Base-by-base conservation (phyloP, 2,888 invertebrate species). In the Acrobasis consociella region DNA sequence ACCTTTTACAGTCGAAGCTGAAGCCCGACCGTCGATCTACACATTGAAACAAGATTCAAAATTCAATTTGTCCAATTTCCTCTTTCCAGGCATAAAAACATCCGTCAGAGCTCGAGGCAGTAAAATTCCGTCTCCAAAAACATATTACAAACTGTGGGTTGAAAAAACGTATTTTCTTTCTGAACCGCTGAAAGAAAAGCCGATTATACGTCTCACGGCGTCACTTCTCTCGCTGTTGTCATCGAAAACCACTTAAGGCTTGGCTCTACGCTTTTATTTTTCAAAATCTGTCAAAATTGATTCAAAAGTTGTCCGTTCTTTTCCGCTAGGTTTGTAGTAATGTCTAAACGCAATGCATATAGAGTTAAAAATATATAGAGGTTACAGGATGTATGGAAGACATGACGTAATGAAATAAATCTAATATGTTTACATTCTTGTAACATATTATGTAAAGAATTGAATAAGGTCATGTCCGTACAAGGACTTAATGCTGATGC, bases 41-140 rank as follows among this genome's bases (percentile, higher is more conserved):
- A 61, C 51, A 60, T 77, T 75, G 72, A 78, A 77, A 81, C 79
- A 78, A 79, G 78, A 76, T 75, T 74, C 69, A 75, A 69, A 78
- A 83, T 82, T 83, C 78, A 77, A 80, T 81, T 71, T 80, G 77
- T 75, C 73, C 75, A 73, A 81, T 79, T 80, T 78, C 73, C 77
- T 67, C 69, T 70, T 73, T 76, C 72, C 76, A 74, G 76, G 71
- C 76, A 76, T 70, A 79, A 81, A 79, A 78, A 81, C 75, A 77
- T 79, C 78, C 77, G 78, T 52, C 66, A 49, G 53, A 15, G 3
- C 62, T 49, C 49, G 49, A 77, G 74, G 78, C 72, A 69, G 70
- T 72, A 77, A 78, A 79, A 78, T 71, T 73, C 71, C 69, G 69
- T 67, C 69, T 69, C 72, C 71, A 74, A 77, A 81, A 82, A 80